phyloP scores from a whole-genome alignment of 2,888 invertebrate genomes.

The Dicyrtoma fusca region DNA sequence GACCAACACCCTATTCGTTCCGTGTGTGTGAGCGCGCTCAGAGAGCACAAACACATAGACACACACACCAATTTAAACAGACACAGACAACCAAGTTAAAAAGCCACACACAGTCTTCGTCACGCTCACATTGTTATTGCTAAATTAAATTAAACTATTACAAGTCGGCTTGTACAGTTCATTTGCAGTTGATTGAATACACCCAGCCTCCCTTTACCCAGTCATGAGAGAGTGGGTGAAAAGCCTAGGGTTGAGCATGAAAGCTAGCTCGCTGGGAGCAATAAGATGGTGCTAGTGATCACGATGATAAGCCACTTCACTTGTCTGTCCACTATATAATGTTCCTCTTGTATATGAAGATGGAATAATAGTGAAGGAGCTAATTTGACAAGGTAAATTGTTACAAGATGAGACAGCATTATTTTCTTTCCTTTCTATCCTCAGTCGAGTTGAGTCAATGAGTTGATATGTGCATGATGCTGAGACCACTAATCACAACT shows the following conservation, averaged over 20 bases:
- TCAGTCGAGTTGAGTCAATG: constrained; percentile 21
- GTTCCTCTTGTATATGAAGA: neutral
- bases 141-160: constrained; percentile 40
- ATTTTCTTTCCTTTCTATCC: constrained; percentile 19
- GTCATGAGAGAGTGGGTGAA: neutral
- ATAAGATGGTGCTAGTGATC: constrained; percentile 32
- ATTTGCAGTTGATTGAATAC: constrained; percentile 33
- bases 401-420: constrained; percentile 51
- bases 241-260: neutral
- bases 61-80: constrained; percentile 9
- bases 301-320: constrained; percentile 39
- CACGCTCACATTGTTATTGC: constrained; percentile 39
- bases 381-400: constrained; percentile 57
- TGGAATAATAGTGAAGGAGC: constrained; percentile 40
- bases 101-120: constrained; percentile 36
- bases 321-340: constrained; percentile 15
- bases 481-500: neutral
- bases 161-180: constrained; percentile 30
- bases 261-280: constrained; percentile 20
- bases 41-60: neutral
- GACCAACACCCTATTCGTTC: no score
- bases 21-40: neutral
- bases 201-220: constrained; percentile 16
- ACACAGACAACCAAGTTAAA: constrained; percentile 10
- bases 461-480: constrained; percentile 1